Evolutionary conservation across 2,888 invertebrate species (phyloP).

Genomic region (Cynaeus angustus): DNA sequence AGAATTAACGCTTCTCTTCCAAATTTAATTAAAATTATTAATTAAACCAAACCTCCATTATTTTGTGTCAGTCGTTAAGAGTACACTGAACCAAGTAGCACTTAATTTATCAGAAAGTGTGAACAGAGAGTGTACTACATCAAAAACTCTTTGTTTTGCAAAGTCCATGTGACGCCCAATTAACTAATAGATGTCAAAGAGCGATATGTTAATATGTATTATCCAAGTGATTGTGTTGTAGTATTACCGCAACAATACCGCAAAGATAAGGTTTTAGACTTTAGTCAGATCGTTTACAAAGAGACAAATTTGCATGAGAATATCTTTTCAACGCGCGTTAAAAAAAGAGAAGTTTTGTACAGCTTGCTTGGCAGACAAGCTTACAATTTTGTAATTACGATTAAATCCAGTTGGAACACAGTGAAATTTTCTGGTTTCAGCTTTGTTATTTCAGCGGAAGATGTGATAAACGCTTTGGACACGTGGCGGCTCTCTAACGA

Average conservation of each 20-base stretch:
- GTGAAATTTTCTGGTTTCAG: conserved; percentile 27
- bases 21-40: conserved; percentile 32
- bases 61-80: conserved; percentile 5
- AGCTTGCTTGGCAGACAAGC: not conserved
- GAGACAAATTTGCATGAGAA: conserved; percentile 32
- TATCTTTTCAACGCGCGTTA: conserved; percentile 26
- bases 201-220: conserved; percentile 38
- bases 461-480: conserved; percentile 23
- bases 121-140: not conserved
- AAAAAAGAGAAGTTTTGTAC: conserved; percentile 31
- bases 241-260: conserved; percentile 36
- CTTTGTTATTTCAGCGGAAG: conserved; percentile 29
- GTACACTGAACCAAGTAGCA: conserved; percentile 2
- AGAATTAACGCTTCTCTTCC: conserved; percentile 11
- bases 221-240: conserved; percentile 34
- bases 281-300: conserved; percentile 15
- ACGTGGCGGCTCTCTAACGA: conserved; percentile 34
- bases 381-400: conserved; percentile 29
- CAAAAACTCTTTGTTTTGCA: conserved; percentile 1
- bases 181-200: conserved; percentile 32
- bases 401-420: conserved; percentile 18
- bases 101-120: conserved; percentile 5
- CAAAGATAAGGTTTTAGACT: conserved; percentile 23
- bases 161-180: conserved; percentile 5
- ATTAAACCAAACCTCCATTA: conserved; percentile 17